A percentile compares a stretch with the other conserved stretches of the same genome.
Conservation (phyloP, 2,888 invertebrate species). For the Thysanoteuthis rhombus region DNA sequence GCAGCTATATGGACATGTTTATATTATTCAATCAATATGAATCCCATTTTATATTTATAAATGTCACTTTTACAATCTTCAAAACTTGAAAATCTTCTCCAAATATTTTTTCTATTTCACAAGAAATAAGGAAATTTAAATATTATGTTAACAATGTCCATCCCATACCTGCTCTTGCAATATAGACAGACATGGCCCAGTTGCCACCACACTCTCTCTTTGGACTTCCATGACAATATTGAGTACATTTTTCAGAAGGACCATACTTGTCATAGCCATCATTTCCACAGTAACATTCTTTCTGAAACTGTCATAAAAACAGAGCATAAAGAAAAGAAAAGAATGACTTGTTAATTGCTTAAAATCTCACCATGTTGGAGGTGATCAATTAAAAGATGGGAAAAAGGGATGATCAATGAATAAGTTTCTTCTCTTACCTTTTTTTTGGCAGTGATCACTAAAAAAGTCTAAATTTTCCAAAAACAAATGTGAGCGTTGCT, state of each 20-base stretch:
- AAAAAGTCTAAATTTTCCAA: too few relatives aligned
- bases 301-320: neutral
- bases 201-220: neutral
- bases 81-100: neutral
- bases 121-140: neutral
- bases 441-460: too few relatives aligned
- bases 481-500: too few relatives aligned
- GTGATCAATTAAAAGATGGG: too few relatives aligned
- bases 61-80: neutral
- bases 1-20: too few relatives aligned
- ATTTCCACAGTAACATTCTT: neutral
- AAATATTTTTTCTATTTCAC: too few relatives aligned
- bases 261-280: neutral
- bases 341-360: too few relatives aligned
- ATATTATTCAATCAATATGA: neutral
- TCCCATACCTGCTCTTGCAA: neutral
- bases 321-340: too few relatives aligned
- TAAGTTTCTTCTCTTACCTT: too few relatives aligned
- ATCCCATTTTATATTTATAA: neutral
- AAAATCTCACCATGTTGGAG: too few relatives aligned
- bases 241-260: neutral
- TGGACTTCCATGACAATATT: neutral
- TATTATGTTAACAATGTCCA: neutral
- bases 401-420: too few relatives aligned
- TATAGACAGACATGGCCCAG: neutral